phyloP scores from a whole-genome alignment of 2,797 vertebrate species.

The Rhinella marina region DNA sequence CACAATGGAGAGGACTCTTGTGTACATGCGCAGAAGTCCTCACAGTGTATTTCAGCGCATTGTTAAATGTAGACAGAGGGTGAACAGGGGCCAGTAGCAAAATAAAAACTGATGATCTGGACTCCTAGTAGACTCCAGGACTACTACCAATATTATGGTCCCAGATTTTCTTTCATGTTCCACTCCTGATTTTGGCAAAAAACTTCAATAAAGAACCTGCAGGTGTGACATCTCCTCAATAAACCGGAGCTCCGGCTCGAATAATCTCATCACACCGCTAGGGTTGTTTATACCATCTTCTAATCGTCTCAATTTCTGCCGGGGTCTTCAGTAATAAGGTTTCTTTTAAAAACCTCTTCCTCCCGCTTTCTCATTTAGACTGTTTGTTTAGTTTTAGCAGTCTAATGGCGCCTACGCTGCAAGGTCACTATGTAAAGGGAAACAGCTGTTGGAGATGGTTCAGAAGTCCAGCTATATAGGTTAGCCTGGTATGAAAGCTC shows the following conservation, averaged over 20 bases:
- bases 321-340: too few species aligned
- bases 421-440: neutral
- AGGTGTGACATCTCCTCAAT: neutral
- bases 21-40: too few species aligned
- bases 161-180: too few species aligned
- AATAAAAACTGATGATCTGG: too few species aligned
- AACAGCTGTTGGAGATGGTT: neutral
- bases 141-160: too few species aligned
- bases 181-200: too few species aligned
- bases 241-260: neutral
- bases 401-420: conserved; percentile 6
- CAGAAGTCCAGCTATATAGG: neutral
- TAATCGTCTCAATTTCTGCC: neutral
- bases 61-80: too few species aligned
- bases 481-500: neutral
- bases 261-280: neutral
- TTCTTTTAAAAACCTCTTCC: neutral
- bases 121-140: too few species aligned
- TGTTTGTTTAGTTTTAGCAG: conserved; percentile 1
- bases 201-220: too few species aligned
- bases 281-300: neutral
- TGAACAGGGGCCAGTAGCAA: too few species aligned
- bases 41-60: too few species aligned
- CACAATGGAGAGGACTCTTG: too few species aligned
- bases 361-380: neutral